These are phyloP conservation scores for Portunus trituberculatus DNA, from an alignment of 1,140 invertebrate genomes.

Conservation along the genomic window DNA sequence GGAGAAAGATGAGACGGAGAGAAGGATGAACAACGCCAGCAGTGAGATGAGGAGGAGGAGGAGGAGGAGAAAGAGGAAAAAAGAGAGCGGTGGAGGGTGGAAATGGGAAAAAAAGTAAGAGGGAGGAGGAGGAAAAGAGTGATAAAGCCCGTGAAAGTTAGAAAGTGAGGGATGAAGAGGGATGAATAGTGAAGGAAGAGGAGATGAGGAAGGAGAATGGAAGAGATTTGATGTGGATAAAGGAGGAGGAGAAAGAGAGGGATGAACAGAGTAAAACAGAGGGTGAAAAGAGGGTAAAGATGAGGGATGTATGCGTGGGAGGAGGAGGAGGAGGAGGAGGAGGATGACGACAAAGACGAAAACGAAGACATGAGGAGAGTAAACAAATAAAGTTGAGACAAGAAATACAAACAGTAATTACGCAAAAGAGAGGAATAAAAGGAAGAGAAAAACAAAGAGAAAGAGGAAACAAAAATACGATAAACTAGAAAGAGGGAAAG, in stretches of 20 bases:
- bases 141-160: too few species aligned
- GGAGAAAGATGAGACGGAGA: background rate
- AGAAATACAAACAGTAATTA: too few species aligned
- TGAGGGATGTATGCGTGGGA: too few species aligned
- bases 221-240: background rate
- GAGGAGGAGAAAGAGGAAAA: too few species aligned
- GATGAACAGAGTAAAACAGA: background rate
- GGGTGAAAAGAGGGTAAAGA: background rate
- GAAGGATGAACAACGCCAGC: background rate
- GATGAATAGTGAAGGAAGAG: background rate
- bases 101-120: too few species aligned
- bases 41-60: background rate
- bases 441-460: too few species aligned
- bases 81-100: too few species aligned
- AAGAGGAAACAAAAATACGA: too few species aligned
- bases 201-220: background rate
- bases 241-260: background rate
- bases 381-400: too few species aligned
- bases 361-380: too few species aligned
- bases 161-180: background rate
- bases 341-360: background rate
- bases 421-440: too few species aligned
- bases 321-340: background rate
- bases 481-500: too few species aligned
- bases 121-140: background rate